Conservation (phyloP, 2,113 vertebrate species). For the Poeciliopsis prolifica region DNA sequence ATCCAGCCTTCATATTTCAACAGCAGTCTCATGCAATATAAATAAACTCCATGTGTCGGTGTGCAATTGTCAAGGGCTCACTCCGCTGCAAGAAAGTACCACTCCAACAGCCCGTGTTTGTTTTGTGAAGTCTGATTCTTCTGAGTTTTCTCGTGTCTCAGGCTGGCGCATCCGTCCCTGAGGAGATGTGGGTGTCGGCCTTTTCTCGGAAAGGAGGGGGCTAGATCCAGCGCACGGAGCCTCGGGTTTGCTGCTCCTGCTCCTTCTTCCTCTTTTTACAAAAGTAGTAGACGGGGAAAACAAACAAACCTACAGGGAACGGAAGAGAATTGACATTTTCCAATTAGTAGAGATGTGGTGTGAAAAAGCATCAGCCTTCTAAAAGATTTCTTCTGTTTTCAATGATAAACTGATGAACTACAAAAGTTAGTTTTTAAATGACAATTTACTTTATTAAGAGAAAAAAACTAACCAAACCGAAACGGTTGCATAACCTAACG, state of each 20-base stretch:
- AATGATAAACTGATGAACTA: neutral
- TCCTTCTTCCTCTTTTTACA: conserved; percentile 97
- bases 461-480: neutral
- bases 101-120: neutral
- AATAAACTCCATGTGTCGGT: conserved; percentile 10
- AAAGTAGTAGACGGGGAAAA: conserved; percentile 95
- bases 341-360: too few relatives aligned
- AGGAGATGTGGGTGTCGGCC: conserved; percentile 43
- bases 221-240: conserved; percentile 76
- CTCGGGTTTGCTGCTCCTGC: conserved; percentile 89
- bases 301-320: conserved; percentile 85
- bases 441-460: neutral
- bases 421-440: neutral
- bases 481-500: neutral
- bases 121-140: neutral
- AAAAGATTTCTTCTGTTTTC: neutral
- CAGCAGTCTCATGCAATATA: conserved; percentile 8
- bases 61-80: conserved; percentile 6
- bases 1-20: conserved; percentile 11
- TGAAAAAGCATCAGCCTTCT: neutral
- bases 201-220: conserved; percentile 16
- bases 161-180: conserved; percentile 53
- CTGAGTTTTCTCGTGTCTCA: conserved; percentile 36
- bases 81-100: conserved; percentile 19
- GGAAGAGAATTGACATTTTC: neutral